Evolutionary conservation across 2,888 invertebrate species (phyloP), one percentile per base, ranked within the genome.

Genomic region (Urechis unicinctus): DNA sequence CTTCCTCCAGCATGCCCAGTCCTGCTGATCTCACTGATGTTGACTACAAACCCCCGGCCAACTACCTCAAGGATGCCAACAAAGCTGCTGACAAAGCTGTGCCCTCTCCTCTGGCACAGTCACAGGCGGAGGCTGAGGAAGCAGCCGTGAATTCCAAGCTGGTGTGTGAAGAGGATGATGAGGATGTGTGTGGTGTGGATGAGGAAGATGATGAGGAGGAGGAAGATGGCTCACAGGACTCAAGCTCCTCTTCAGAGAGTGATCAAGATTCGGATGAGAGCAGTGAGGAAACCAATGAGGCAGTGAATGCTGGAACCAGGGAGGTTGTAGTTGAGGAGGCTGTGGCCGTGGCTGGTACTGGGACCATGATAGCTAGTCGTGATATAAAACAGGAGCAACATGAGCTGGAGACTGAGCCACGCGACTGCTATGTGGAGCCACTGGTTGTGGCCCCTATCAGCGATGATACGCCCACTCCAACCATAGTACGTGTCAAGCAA

Each of bases 1-100:
- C 45, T 5, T 58, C 68, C n/a, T 70, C 71, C 25, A 70, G 67
- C 36, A 68, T 67, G 43, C 72, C 74, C 5, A 70, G 71, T 54
- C 72, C 72, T 28, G 62, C 66, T 29, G 72, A 69, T 45, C 66
- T n/a, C n/a, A 36, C 9, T 17, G 72, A 68, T 31, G 30, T 29
- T 4, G 54, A 48, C 36, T 45, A 30, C 53, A 57, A 52, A 25
- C 43, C 49, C 6, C 31, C 36, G 1, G 36, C 47, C 45, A 46
- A 17, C 21, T 22, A 52, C n/a, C 41, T 24, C 43, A 52, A 21
- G 26, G 9, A 48, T 9, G 6, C 6, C 6, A 17, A 45, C 6
- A 6, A 6, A 36, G 36, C 36, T 36, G 36, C 36, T 17, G 36
- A n/a, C n/a, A n/a, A n/a, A 66, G 53, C 66, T 63, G 3, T 65